Percentiles rank a stretch among this genome's conserved stretches.
Conservation (phyloP, 1,140 invertebrate genomes). For the Drosophila guanche region DNA sequence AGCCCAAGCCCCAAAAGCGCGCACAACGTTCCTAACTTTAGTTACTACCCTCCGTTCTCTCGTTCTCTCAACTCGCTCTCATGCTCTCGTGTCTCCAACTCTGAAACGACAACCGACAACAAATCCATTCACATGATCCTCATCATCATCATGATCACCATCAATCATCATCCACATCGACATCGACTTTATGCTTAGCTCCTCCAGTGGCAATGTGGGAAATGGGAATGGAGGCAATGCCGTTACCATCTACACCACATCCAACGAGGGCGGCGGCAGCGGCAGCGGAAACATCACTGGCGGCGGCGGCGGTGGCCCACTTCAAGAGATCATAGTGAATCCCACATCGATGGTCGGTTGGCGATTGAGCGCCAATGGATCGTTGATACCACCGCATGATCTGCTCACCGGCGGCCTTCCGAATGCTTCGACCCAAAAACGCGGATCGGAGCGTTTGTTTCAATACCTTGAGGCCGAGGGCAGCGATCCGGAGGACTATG, state of each 20-base stretch:
- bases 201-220: conserved; percentile 69
- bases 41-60: conserved; percentile 73
- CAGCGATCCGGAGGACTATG: conserved; percentile 84
- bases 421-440: conserved; percentile 80
- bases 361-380: conserved; percentile 81
- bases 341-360: conserved; percentile 83
- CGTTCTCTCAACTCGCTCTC: conserved; percentile 68
- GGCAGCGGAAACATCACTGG: conserved; percentile 51
- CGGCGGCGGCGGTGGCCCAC: conserved; percentile 65
- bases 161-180: conserved; percentile 1
- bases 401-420: conserved; percentile 72
- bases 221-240: conserved; percentile 69
- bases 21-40: conserved; percentile 65
- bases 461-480: conserved; percentile 83
- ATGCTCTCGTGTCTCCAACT: background rate
- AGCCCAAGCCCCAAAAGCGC: conserved; percentile 32
- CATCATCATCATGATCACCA: conserved; percentile 12
- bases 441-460: conserved; percentile 83
- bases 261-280: conserved; percentile 64
- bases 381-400: conserved; percentile 81
- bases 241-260: conserved; percentile 81
- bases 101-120: conserved; percentile 19
- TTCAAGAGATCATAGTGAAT: conserved; percentile 83
- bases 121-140: conserved; percentile 30
- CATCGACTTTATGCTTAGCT: conserved; percentile 46